Conservation (phyloP, 2,113 vertebrate species). For the Columba janthina region DNA sequence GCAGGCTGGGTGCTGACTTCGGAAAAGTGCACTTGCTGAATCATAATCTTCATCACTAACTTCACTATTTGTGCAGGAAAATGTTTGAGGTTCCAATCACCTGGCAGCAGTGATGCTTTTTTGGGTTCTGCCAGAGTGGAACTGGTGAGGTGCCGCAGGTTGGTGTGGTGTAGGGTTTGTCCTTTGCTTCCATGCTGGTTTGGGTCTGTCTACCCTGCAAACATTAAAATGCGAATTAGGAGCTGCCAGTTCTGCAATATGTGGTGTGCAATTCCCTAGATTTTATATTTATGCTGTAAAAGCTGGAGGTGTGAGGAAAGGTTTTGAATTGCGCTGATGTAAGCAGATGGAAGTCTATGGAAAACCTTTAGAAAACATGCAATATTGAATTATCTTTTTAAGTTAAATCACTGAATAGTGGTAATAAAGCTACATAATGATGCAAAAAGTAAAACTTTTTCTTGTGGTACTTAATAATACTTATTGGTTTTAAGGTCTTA, state of each 20-base stretch:
- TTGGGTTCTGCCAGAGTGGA: not conserved
- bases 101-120: rapidly evolving
- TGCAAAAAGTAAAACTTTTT: not conserved
- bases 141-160: not conserved
- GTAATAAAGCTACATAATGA: not conserved
- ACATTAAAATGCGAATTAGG: not conserved
- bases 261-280: not conserved
- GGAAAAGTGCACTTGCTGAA: not conserved
- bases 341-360: not conserved
- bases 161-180: not conserved
- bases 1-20: not conserved
- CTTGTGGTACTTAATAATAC: not conserved
- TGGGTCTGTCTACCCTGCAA: not conserved
- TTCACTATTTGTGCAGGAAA: not conserved
- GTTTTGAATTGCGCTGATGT: not conserved
- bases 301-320: not conserved
- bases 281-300: not conserved
- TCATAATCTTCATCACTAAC: not conserved
- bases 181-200: not conserved
- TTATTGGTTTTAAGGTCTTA: not conserved
- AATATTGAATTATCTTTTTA: not conserved
- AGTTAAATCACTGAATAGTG: not conserved
- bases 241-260: not conserved
- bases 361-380: not conserved
- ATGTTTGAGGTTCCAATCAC: not conserved